phyloP scores from a whole-genome alignment of 2,888 invertebrate genomes.

The Lottia gigantea region DNA sequence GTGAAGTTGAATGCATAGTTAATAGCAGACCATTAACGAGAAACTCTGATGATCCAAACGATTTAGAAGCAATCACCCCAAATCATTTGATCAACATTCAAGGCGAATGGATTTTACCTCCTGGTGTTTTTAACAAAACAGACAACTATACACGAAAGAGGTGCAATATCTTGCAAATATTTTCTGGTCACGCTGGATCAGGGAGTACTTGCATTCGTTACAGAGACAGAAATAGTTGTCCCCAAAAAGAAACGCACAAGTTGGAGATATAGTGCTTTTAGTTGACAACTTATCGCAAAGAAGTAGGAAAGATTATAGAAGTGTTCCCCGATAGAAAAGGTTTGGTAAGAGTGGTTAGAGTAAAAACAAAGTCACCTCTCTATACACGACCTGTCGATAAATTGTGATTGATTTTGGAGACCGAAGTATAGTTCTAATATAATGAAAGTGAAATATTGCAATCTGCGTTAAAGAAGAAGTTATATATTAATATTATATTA shows the following conservation, averaged over 20 bases:
- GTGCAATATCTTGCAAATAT: slow-evolving; percentile 34
- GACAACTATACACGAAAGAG: slow-evolving; percentile 26
- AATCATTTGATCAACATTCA: slow-evolving; percentile 27
- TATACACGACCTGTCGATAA: slow-evolving; percentile 18
- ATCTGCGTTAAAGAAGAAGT: too few relatives aligned
- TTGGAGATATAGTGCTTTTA: slow-evolving; percentile 14
- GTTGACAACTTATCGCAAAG: slow-evolving; percentile 12
- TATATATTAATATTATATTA: too few relatives aligned
- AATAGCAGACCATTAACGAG: slow-evolving; percentile 29
- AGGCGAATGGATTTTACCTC: slow-evolving; percentile 17
- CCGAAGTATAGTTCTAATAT: too few relatives aligned
- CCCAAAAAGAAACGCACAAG: not conserved
- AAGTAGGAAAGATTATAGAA: not conserved
- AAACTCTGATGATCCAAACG: slow-evolving; percentile 20
- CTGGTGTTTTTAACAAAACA: slow-evolving; percentile 26
- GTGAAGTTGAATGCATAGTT: slow-evolving; percentile 32
- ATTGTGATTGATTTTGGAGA: slow-evolving; percentile 13
- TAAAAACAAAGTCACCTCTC: not conserved
- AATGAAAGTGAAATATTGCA: too few relatives aligned
- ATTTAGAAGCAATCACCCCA: slow-evolving; percentile 29
- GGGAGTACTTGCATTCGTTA: slow-evolving; percentile 21
- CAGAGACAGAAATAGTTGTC: slow-evolving; percentile 26
- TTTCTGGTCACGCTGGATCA: slow-evolving; percentile 28
- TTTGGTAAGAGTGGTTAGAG: slow-evolving; percentile 13
- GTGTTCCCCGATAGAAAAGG: slow-evolving; percentile 11